Evolutionary conservation across 2,113 vertebrate genomes (phyloP).

Genomic region (Rhynchomys soricoides): DNA sequence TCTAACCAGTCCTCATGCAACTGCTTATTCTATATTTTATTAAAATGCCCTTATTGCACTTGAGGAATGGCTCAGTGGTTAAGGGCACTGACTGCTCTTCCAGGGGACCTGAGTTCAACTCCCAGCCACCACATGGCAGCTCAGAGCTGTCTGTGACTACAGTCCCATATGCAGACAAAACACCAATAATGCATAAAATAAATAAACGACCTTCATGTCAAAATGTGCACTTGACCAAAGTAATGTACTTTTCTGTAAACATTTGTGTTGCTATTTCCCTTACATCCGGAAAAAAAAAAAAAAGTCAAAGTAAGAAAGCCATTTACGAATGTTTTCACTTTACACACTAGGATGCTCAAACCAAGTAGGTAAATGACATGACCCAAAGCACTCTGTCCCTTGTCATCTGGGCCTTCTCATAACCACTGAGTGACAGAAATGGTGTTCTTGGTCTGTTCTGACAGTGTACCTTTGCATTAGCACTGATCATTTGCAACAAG

Average conservation of each 20-base stretch:
- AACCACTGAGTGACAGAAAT: not conserved
- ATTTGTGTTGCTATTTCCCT: not conserved
- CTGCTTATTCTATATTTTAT: not conserved
- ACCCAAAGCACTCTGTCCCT: not conserved
- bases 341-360: not conserved
- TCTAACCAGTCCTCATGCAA: not conserved
- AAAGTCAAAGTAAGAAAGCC: not conserved
- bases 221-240: not conserved
- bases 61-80: too few relatives aligned
- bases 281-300: not conserved
- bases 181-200: too few relatives aligned
- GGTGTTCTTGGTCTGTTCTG: not conserved
- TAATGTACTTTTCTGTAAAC: not conserved
- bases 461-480: not conserved
- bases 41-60: not conserved
- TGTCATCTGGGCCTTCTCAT: not conserved
- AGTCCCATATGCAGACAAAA: too few relatives aligned
- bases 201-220: not conserved
- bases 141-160: too few relatives aligned
- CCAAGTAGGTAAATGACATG: not conserved
- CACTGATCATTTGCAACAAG: slow-evolving; percentile 28
- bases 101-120: too few relatives aligned
- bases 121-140: too few relatives aligned
- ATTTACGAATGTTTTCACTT: not conserved
- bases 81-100: too few relatives aligned